Base-by-base conservation (phyloP, 2,113 vertebrate species). In the Chamaetylas fuelleborni region DNA sequence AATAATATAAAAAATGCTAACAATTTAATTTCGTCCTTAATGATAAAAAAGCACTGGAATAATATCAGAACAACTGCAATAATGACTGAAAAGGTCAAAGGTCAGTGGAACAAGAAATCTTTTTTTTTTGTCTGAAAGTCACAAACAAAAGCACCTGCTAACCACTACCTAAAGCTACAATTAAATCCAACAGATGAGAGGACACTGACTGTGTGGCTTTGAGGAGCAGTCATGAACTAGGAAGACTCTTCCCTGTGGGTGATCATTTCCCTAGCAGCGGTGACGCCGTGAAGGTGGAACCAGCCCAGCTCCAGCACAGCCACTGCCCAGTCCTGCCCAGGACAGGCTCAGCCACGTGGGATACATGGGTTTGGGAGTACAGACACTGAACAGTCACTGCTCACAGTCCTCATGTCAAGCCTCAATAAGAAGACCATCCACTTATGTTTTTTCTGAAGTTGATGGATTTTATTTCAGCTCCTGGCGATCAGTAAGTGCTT, bases 281-380 rank as follows among this genome's bases (percentile, higher is more conserved):
- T 28, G 50, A 51, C 5, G 15, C 25, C 15, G 5, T 28, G 11
- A 10, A 28, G 2, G 6, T 1, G 64, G 72, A 36, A 31, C 20
- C 67, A 43, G 36, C 69, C 50, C 1, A 0, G 54, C 50, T 61
- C 23, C 0, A 25, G 60, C 77, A 23, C 2, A 0, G 64, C 70
- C 53, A 19, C 85, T 15, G 26, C 79, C 18, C 65, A 9, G 22
- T 2, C 62, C 85, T 86, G 34, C 20, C 73, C 23, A 31, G 0
- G 1, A 31, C 60, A 34, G 60, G 28, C 74, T 38, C 40, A 33
- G 53, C 42, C 58, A 14, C 3, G 3, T 0, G 24, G 62, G 84
- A 36, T 5, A 11, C 19, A 28, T 5, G 33, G 53, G 40, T 72
- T 18, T 53, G 76, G 58, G 50, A 83, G 50, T 0, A n/a, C 69